Conservation (phyloP, 2,888 invertebrate species). For the Pheosia gnoma region DNA sequence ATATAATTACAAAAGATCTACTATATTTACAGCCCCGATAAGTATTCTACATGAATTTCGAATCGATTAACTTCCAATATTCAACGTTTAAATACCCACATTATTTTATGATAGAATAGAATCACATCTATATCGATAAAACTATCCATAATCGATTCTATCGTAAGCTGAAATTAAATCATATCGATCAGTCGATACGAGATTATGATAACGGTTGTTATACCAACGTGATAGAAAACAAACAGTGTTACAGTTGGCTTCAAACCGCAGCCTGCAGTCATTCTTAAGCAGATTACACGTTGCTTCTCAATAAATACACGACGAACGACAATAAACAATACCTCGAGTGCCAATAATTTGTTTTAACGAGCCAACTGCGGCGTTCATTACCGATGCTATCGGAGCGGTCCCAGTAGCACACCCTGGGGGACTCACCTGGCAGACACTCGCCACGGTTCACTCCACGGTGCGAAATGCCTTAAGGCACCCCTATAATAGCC, state of each 20-base stretch:
- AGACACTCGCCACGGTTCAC: slow-evolving; percentile 14
- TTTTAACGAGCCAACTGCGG: slow-evolving; percentile 41
- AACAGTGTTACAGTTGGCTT: slow-evolving; percentile 17
- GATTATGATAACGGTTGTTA: slow-evolving; percentile 12
- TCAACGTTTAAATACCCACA: slow-evolving; percentile 35
- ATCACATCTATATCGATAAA: slow-evolving; percentile 26
- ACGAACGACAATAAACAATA: slow-evolving; percentile 33
- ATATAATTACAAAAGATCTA: slow-evolving; percentile 39
- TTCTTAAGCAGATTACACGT: slow-evolving; percentile 8
- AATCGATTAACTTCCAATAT: slow-evolving; percentile 39
- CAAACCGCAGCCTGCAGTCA: neutral
- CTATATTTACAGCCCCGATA: slow-evolving; percentile 32
- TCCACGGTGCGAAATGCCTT: slow-evolving; percentile 38
- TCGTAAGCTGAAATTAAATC: slow-evolving; percentile 35
- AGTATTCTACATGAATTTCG: slow-evolving; percentile 33
- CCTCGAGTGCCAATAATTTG: slow-evolving; percentile 46
- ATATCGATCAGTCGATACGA: slow-evolving; percentile 16
- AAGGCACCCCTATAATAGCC: slow-evolving; percentile 60
- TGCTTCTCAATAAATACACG: slow-evolving; percentile 11
- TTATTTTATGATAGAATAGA: slow-evolving; percentile 38
- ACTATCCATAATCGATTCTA: slow-evolving; percentile 37
- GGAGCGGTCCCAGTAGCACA: slow-evolving; percentile 60
- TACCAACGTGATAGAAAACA: slow-evolving; percentile 20
- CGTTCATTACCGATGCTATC: slow-evolving; percentile 54
- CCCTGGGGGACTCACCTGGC: slow-evolving; percentile 56